Evolutionary conservation across 2,888 invertebrate species (phyloP), one percentile per base, ranked within the genome.

Genomic region (Nebria brevicollis): DNA sequence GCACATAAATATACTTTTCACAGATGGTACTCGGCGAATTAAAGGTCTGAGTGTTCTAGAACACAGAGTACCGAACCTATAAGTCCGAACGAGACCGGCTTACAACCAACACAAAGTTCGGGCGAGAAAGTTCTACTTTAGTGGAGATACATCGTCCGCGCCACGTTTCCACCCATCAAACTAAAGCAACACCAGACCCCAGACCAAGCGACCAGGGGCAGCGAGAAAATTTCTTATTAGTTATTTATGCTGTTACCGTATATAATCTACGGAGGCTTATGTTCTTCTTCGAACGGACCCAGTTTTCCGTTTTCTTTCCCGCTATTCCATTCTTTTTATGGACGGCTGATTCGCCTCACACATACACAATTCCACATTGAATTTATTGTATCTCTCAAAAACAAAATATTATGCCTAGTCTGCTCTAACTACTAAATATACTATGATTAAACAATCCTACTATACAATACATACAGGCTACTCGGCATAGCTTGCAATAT

Each of bases 181-280:
- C 54, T 54, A 73, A 73, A 73, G 73, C 73, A 73, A 20, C 54
- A 43, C 42, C 26, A 42, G 20, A 20, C 68, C 26, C 8, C 68
- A 25, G 42, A 65, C 26, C n/a, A 25, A 43, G 64, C 54, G 54
- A 26, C 5, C 20, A 54, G 75, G 64, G 64, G 75, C 54, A n/a
- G 72, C 72, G 34, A 72, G 25, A 34, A 77, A 72, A 77, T 77
- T 77, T 77, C 77, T 70, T 77, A 77, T 77, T 77, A 77, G 77
- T 77, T 77, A 77, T 77, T 77, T 77, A 77, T 77, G 77, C 72
- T 77, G 77, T 77, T 77, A 64, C 77, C 68, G 72, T 70, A 77
- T 77, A 77, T 77, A 77, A 77, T 77, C 77, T 72, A 34, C 25
- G 25, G 77, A 70, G 77, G 77, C 77, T 77, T 77, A 77, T 70